phyloP scores from a whole-genome alignment of 2,113 vertebrate genomes.

The Hypomesus transpacificus region DNA sequence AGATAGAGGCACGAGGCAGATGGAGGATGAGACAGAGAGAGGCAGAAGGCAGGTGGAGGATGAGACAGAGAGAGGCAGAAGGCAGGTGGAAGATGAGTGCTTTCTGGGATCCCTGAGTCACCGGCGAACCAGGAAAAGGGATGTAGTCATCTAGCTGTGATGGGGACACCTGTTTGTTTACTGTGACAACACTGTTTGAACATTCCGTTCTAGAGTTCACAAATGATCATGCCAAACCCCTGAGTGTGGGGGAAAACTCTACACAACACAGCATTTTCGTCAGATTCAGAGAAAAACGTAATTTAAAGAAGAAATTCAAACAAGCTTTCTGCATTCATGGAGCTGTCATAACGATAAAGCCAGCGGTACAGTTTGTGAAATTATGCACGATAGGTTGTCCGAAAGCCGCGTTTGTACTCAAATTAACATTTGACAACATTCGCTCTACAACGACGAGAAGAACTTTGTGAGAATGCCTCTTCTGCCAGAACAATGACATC shows the following conservation, averaged over 20 bases:
- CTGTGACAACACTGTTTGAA: conserved; percentile 29
- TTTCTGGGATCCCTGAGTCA: no score
- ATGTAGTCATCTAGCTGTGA: conserved; percentile 33
- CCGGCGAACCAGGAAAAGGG: conserved; percentile 22
- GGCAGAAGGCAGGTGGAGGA: no score
- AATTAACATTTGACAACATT: conserved; percentile 35
- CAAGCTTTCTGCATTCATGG: not conserved
- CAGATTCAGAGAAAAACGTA: conserved; percentile 4
- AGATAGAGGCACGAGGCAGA: no score
- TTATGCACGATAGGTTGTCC: conserved; percentile 25
- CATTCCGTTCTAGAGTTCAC: conserved; percentile 33
- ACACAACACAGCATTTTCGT: conserved; percentile 19
- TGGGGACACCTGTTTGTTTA: conserved; percentile 25
- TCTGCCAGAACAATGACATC: conserved; percentile 27
- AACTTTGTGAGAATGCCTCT: conserved; percentile 28
- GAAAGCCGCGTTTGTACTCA: conserved; percentile 27
- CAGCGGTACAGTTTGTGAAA: conserved; percentile 19
- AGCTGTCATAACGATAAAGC: conserved; percentile 31
- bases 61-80: no score
- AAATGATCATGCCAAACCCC: conserved; percentile 31
- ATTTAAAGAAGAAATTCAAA: conserved; percentile 25
- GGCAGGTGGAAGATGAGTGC: no score
- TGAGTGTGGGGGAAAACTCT: conserved; percentile 27
- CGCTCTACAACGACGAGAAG: conserved; percentile 31
- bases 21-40: no score